A percentile compares a stretch with the other conserved stretches of the same genome.
Conservation (phyloP, 2,888 invertebrate genomes). For the Acrobasis suavella region DNA sequence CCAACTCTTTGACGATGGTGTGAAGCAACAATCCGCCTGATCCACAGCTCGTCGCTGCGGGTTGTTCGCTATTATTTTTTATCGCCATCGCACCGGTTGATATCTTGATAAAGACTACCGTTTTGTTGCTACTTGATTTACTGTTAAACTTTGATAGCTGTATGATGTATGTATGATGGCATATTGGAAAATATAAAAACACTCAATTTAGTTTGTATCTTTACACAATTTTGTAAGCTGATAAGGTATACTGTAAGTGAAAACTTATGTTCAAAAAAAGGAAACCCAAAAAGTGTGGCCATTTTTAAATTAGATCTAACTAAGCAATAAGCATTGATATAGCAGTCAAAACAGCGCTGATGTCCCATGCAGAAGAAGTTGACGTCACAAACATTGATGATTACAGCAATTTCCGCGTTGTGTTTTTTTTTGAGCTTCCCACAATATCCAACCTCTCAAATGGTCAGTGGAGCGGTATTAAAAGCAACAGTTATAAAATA, state of each 20-base stretch:
- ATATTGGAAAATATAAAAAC: background rate
- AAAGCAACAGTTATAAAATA: constrained; percentile 73
- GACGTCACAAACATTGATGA: too few relatives aligned
- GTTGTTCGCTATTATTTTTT: constrained; percentile 66
- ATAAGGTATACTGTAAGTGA: too few relatives aligned
- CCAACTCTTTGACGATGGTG: constrained; percentile 76
- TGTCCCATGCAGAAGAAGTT: too few relatives aligned
- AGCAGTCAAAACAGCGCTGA: too few relatives aligned
- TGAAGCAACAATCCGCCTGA: constrained; percentile 62
- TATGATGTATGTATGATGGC: background rate
- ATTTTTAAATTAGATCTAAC: too few relatives aligned
- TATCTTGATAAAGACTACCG: constrained; percentile 54
- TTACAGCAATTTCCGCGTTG: constrained; percentile 20
- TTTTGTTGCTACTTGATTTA: constrained; percentile 57
- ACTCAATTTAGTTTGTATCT: too few relatives aligned
- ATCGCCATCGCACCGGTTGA: constrained; percentile 61
- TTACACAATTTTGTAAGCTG: too few relatives aligned
- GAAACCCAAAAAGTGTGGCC: too few relatives aligned
- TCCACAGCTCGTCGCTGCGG: constrained; percentile 58
- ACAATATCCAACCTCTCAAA: constrained; percentile 64
- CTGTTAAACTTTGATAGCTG: constrained; percentile 38
- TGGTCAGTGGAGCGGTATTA: constrained; percentile 71
- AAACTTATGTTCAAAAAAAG: too few relatives aligned
- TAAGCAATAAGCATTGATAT: too few relatives aligned
- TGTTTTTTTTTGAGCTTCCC: constrained; percentile 63